Conservation (phyloP, 1,140 invertebrate species). For the Bemisia tabaci region DNA sequence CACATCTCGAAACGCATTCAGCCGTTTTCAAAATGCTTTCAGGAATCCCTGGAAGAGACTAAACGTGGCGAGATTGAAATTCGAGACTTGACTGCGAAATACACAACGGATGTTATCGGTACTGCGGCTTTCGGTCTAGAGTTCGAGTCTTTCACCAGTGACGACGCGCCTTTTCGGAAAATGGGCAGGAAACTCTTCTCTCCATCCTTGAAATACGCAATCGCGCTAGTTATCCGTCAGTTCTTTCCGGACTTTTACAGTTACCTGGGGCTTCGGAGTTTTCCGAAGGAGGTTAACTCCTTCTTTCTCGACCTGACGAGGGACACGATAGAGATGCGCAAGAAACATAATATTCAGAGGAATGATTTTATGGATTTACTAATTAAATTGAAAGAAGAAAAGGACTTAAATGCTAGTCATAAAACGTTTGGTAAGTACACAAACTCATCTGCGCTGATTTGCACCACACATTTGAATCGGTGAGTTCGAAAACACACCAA, state of each 20-base stretch:
- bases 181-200: slow-evolving; percentile 32
- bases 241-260: slow-evolving; percentile 15
- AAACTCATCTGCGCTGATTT: too few relatives aligned
- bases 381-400: slow-evolving; percentile 11
- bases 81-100: slow-evolving; percentile 33
- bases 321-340: slow-evolving; percentile 30
- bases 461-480: too few relatives aligned
- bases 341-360: slow-evolving; percentile 20
- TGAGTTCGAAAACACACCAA: too few relatives aligned
- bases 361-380: slow-evolving; percentile 28
- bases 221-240: slow-evolving; percentile 16
- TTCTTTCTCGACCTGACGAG: slow-evolving; percentile 36
- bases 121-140: slow-evolving; percentile 41
- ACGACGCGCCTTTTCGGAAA: slow-evolving; percentile 34
- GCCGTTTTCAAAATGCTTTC: neutral
- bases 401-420: slow-evolving; percentile 1
- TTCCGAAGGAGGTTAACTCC: slow-evolving; percentile 21
- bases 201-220: slow-evolving; percentile 23
- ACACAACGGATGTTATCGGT: slow-evolving; percentile 41
- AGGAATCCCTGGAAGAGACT: slow-evolving; percentile 13
- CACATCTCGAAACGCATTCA: too few relatives aligned
- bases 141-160: slow-evolving; percentile 35
- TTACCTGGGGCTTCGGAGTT: slow-evolving; percentile 13
- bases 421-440: too few relatives aligned
- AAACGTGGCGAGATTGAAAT: slow-evolving; percentile 25